Conservation (phyloP, 2,113 vertebrate genomes). For the Ictalurus punctatus region DNA sequence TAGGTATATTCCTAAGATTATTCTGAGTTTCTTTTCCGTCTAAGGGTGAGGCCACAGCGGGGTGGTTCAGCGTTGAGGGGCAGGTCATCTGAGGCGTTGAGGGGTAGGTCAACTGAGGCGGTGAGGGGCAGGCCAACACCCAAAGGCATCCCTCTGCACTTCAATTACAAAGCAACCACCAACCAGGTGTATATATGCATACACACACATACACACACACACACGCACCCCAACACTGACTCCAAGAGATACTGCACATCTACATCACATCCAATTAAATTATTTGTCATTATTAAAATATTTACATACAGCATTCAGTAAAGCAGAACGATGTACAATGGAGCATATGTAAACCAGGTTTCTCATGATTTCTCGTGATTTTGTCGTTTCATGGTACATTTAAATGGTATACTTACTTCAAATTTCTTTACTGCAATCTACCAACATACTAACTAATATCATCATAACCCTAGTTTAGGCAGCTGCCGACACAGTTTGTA, state of each 20-base stretch:
- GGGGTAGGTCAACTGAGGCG: conserved; percentile 46
- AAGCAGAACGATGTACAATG: background rate
- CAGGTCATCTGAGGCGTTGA: conserved; percentile 48
- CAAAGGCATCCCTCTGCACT: conserved; percentile 69
- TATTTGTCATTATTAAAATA: background rate
- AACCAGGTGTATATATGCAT: conserved; percentile 69
- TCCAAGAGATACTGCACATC: background rate
- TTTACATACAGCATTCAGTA: background rate
- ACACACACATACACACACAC: conserved; percentile 30
- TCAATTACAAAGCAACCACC: conserved; percentile 71
- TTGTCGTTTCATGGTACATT: background rate
- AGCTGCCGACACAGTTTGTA: background rate
- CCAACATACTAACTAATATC: too few relatives aligned
- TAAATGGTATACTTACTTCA: background rate
- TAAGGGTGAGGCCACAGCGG: conserved; percentile 57
- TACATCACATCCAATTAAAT: background rate
- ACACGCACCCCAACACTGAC: background rate
- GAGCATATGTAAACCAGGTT: background rate
- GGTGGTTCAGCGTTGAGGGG: conserved; percentile 47
- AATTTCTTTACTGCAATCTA: background rate
- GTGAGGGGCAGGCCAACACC: conserved; percentile 25
- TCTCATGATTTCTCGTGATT: background rate
- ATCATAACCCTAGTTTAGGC: background rate
- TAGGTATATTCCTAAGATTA: background rate
- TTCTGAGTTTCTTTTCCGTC: background rate